These are phyloP conservation scores for Eriosoma lanigerum DNA, from an alignment of 1,140 invertebrate genomes.

Conservation along the genomic window DNA sequence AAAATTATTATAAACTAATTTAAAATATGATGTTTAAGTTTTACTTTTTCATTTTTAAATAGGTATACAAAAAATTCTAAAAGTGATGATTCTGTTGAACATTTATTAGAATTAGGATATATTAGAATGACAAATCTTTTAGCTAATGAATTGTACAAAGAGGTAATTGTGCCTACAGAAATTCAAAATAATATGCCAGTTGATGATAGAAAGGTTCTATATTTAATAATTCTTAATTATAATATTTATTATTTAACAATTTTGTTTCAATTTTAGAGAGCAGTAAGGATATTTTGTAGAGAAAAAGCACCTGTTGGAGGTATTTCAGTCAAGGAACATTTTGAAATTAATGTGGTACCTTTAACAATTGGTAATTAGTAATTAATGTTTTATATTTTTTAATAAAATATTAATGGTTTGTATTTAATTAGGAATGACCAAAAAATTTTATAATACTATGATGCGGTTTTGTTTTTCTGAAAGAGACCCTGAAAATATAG, in stretches of 20 bases:
- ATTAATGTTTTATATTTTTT: constrained; percentile 12
- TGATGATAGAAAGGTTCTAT: constrained; percentile 66
- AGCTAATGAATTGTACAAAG: constrained; percentile 91
- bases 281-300: constrained; percentile 83
- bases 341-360: constrained; percentile 94
- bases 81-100: constrained; percentile 95
- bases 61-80: constrained; percentile 94
- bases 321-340: constrained; percentile 97
- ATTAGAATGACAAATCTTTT: constrained; percentile 92
- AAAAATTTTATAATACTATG: constrained; percentile 97
- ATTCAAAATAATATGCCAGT: constrained; percentile 87
- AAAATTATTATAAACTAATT: background rate
- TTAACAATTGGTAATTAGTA: constrained; percentile 75
- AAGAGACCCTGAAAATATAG: constrained; percentile 80
- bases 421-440: constrained; percentile 73
- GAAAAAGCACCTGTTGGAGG: constrained; percentile 93
- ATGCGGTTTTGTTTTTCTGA: constrained; percentile 99
- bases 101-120: constrained; percentile 95
- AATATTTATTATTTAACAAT: constrained; percentile 35
- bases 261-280: constrained; percentile 63
- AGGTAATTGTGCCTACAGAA: constrained; percentile 86
- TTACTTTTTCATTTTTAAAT: no score
- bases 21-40: background rate
- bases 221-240: constrained; percentile 8
- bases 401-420: background rate